phyloP scores from a whole-genome alignment of 2,888 invertebrate genomes.

The Ophion ventricosus region DNA sequence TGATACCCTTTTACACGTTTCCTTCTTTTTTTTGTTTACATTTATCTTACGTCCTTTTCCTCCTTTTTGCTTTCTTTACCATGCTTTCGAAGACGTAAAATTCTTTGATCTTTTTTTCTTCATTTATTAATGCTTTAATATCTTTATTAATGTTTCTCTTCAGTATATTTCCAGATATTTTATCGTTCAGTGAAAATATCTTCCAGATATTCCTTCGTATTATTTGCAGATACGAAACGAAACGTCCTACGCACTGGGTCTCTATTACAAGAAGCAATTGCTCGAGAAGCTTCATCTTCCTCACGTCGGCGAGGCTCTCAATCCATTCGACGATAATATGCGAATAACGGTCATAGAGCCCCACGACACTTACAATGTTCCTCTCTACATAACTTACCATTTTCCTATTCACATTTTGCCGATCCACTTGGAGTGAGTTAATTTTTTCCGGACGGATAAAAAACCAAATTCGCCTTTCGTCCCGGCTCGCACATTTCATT shows the following conservation, averaged over 20 bases:
- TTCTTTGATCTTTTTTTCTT: too few species aligned
- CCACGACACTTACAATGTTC: conserved; percentile 90
- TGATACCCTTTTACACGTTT: too few species aligned
- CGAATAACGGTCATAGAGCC: conserved; percentile 90
- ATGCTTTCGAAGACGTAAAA: too few species aligned
- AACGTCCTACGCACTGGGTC: conserved; percentile 89
- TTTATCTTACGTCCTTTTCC: too few species aligned
- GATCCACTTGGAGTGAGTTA: conserved; percentile 88
- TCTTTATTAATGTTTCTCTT: too few species aligned
- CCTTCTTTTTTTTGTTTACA: too few species aligned
- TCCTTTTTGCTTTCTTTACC: too few species aligned
- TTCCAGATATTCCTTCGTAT: conserved; percentile 21
- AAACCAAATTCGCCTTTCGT: not conserved
- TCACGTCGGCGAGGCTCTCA: conserved; percentile 87
- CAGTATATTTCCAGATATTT: too few species aligned
- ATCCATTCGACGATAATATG: conserved; percentile 91
- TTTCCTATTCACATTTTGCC: conserved; percentile 91
- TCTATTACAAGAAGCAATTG: conserved; percentile 90
- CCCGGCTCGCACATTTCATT: not conserved
- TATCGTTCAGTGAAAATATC: not conserved
- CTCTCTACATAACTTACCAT: conserved; percentile 92
- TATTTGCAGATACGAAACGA: conserved; percentile 88
- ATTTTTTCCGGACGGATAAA: conserved; percentile 21
- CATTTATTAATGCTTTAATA: too few species aligned
- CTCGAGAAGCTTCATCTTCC: conserved; percentile 87